A percentile compares a stretch with the other conserved stretches of the same genome.
These are phyloP conservation scores for Globicephala melas DNA, from an alignment of 2,113 vertebrate genomes.

Conservation along the genomic window DNA sequence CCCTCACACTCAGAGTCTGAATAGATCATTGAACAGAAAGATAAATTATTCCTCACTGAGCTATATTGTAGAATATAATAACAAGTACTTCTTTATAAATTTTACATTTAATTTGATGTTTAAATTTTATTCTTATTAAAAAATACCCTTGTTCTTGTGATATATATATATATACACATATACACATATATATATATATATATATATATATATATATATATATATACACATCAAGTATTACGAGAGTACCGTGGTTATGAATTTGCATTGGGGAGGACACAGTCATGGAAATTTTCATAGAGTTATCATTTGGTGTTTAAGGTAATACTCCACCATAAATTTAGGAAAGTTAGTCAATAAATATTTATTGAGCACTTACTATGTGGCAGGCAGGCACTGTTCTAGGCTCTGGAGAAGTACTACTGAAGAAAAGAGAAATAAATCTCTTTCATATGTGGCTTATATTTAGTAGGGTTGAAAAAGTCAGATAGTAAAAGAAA, in stretches of 20 bases:
- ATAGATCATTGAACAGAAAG: neutral
- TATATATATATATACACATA: no score
- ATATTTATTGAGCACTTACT: neutral
- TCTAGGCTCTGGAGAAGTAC: neutral
- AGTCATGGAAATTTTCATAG: neutral
- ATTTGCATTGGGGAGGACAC: neutral
- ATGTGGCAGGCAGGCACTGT: neutral
- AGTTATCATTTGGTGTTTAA: neutral
- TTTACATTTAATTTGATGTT: neutral
- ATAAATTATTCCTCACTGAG: neutral
- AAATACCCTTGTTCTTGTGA: neutral
- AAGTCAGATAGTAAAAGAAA: neutral
- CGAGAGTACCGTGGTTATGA: neutral
- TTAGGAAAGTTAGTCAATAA: neutral
- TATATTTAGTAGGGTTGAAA: neutral
- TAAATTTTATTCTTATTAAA: constrained; percentile 17
- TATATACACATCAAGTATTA: rapidly evolving
- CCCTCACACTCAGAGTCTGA: neutral
- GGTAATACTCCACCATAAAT: neutral
- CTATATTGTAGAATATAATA: neutral
- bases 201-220: no score
- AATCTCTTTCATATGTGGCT: neutral
- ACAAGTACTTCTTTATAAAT: neutral
- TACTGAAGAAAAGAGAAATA: neutral
- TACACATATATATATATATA: no score